These are phyloP conservation scores for Lasioglossum malachurum DNA, from an alignment of 2,888 invertebrate species.

Conservation along the genomic window DNA sequence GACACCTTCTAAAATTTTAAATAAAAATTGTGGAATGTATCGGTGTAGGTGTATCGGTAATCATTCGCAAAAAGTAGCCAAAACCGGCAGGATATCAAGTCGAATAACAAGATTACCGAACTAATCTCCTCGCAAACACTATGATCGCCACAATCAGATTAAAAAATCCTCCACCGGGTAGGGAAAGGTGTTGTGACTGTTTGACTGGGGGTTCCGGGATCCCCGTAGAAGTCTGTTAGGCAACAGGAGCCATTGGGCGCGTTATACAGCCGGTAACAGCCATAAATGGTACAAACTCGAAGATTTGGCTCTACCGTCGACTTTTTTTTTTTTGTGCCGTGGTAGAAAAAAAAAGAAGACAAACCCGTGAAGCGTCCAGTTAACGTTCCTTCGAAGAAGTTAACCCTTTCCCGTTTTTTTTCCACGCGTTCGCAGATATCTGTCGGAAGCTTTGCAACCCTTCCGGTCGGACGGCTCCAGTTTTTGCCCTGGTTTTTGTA, in stretches of 20 bases:
- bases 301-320: slow-evolving; percentile 32
- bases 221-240: slow-evolving; percentile 52
- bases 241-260: slow-evolving; percentile 43
- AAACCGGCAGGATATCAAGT: neutral
- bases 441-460: neutral
- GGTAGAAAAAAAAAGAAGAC: slow-evolving; percentile 32
- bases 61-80: neutral
- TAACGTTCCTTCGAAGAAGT: slow-evolving; percentile 67
- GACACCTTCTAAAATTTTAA: neutral
- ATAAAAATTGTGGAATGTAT: neutral
- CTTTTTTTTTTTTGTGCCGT: slow-evolving; percentile 14
- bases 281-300: slow-evolving; percentile 49
- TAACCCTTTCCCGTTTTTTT: slow-evolving; percentile 68
- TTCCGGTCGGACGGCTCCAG: neutral
- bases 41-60: neutral
- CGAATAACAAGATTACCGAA: neutral
- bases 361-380: slow-evolving; percentile 60
- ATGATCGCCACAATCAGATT: neutral
- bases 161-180: neutral
- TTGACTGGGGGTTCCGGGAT: slow-evolving; percentile 15
- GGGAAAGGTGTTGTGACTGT: neutral
- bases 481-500: slow-evolving; percentile 75
- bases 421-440: neutral
- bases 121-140: neutral
- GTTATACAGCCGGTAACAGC: slow-evolving; percentile 32